Evolutionary conservation across 1,140 invertebrate species (phyloP).

Genomic region (Tribolium castaneum): DNA sequence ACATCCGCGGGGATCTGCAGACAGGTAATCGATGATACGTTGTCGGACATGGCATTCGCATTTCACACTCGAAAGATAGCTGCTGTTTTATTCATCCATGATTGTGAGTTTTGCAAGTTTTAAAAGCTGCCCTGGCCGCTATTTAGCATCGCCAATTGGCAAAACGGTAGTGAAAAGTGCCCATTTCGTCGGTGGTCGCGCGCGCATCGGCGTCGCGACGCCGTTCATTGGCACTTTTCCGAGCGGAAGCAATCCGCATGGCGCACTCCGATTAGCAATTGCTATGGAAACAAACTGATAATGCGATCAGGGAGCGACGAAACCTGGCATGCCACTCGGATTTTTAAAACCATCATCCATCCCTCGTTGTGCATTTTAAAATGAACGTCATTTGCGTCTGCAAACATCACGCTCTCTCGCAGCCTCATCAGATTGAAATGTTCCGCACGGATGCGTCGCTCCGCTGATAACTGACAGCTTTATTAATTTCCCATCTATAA

Average conservation of each 20-base stretch:
- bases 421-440: slow-evolving; percentile 56
- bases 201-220: slow-evolving; percentile 50
- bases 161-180: background rate
- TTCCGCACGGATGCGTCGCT: slow-evolving; percentile 54
- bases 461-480: slow-evolving; percentile 77
- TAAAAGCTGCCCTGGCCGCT: slow-evolving; percentile 22
- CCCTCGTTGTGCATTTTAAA: slow-evolving; percentile 53
- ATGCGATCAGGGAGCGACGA: slow-evolving; percentile 65
- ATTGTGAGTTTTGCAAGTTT: slow-evolving; percentile 31
- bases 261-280: slow-evolving; percentile 70
- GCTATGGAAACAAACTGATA: slow-evolving; percentile 72
- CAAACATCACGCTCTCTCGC: slow-evolving; percentile 50
- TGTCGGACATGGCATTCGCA: slow-evolving; percentile 45
- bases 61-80: slow-evolving; percentile 40
- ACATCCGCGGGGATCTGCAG: slow-evolving; percentile 44
- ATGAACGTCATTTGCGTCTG: slow-evolving; percentile 53
- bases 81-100: slow-evolving; percentile 45
- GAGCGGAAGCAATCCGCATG: slow-evolving; percentile 61
- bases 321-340: slow-evolving; percentile 41
- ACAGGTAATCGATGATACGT: slow-evolving; percentile 53
- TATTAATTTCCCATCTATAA: slow-evolving; percentile 74
- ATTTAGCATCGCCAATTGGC: background rate
- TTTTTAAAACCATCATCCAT: slow-evolving; percentile 46
- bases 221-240: slow-evolving; percentile 61
- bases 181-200: background rate